A percentile compares a stretch with the other conserved stretches of the same genome.
Conservation (phyloP, 2,113 vertebrate species). For the Varanus salvator region DNA sequence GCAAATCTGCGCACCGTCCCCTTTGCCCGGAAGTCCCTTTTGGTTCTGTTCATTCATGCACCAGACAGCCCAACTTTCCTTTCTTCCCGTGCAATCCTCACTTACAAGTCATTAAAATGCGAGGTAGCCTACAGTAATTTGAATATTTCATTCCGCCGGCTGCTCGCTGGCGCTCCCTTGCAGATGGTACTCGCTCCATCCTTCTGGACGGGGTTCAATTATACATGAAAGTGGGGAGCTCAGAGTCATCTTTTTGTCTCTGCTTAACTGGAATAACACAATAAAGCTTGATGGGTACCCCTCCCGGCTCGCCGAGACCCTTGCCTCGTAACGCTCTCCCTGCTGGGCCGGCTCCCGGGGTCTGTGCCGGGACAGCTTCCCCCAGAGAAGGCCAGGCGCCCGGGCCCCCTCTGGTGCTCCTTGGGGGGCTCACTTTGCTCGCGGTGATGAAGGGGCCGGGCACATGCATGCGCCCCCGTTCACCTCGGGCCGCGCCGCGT, state of each 20-base stretch:
- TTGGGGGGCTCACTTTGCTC: too few relatives aligned
- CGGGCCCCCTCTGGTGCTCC: too few relatives aligned
- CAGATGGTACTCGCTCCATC: constrained; percentile 82
- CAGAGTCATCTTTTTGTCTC: constrained; percentile 88
- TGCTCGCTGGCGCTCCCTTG: constrained; percentile 78
- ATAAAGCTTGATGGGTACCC: constrained; percentile 77
- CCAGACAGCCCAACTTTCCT: constrained; percentile 68
- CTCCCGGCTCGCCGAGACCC: constrained; percentile 40
- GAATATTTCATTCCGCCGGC: constrained; percentile 84
- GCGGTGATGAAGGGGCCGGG: too few relatives aligned
- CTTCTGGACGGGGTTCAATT: constrained; percentile 85
- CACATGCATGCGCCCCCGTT: too few relatives aligned
- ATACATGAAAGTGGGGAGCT: constrained; percentile 84
- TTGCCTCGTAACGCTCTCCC: constrained; percentile 49
- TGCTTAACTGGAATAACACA: constrained; percentile 84
- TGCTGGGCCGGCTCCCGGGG: not conserved
- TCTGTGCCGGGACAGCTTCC: constrained; percentile 32
- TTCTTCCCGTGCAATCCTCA: constrained; percentile 60
- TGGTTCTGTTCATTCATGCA: constrained; percentile 67
- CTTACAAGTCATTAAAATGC: constrained; percentile 76
- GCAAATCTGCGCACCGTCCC: constrained; percentile 31
- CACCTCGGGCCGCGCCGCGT: too few relatives aligned
- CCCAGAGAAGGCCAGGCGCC: too few relatives aligned
- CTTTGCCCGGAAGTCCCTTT: constrained; percentile 57
- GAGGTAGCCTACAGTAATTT: constrained; percentile 83